Evolutionary conservation across 2,888 invertebrate species (phyloP).

Genomic region (Coelopa pilipes): DNA sequence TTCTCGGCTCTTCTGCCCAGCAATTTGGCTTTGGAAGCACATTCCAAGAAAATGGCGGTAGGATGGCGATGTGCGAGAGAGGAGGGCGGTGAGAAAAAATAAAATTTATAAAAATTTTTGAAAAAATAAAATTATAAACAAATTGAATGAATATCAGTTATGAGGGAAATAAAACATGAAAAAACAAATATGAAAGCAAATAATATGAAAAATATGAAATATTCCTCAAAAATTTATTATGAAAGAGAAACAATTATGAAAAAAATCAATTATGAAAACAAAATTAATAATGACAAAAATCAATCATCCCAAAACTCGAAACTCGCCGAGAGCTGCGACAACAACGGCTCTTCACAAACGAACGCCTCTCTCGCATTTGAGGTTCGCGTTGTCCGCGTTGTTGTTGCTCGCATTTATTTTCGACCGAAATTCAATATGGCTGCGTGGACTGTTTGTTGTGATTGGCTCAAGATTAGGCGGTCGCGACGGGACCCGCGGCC

Average conservation of each 20-base stretch:
- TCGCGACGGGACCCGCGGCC: neutral
- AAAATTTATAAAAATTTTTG: too few species aligned
- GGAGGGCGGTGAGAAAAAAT: too few species aligned
- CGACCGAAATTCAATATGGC: slow-evolving; percentile 26
- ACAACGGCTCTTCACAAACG: neutral
- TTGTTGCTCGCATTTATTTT: slow-evolving; percentile 16
- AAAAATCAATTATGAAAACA: too few species aligned
- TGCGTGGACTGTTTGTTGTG: slow-evolving; percentile 22
- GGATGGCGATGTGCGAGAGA: too few species aligned
- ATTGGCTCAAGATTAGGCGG: slow-evolving; percentile 22
- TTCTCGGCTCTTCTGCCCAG: too few species aligned
- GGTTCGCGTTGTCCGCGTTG: neutral
- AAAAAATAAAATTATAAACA: too few species aligned
- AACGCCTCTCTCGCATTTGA: neutral
- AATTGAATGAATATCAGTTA: too few species aligned
- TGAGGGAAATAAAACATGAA: too few species aligned
- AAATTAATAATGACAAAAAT: neutral
- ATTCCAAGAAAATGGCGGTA: too few species aligned
- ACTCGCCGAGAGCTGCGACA: neutral
- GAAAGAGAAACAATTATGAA: too few species aligned
- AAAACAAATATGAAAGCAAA: neutral
- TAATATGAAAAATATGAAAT: neutral
- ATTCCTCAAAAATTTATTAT: too few species aligned
- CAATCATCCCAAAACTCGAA: neutral
- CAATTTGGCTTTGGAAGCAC: too few species aligned